phyloP scores from a whole-genome alignment of 2,888 invertebrate genomes.

The Eilema depressum region DNA sequence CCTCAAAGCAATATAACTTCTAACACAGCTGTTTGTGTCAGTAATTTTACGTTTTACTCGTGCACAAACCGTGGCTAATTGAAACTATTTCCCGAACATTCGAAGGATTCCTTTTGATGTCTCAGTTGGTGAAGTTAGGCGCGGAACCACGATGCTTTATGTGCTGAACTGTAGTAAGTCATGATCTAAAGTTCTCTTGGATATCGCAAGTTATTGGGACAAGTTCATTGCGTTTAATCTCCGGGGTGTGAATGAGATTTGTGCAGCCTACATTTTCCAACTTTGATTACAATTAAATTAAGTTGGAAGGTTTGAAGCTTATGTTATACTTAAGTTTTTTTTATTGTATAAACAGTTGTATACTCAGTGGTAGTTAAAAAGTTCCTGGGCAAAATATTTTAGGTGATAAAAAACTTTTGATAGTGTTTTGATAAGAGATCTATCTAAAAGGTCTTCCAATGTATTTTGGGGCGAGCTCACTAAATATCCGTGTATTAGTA shows the following conservation, averaged over 20 bases:
- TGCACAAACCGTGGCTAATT: slow-evolving; percentile 60
- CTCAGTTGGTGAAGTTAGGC: slow-evolving; percentile 39
- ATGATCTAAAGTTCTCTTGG: slow-evolving; percentile 44
- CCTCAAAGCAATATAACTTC: slow-evolving; percentile 34
- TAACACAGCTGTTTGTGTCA: slow-evolving; percentile 31
- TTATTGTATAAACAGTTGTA: background rate
- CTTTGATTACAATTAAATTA: slow-evolving; percentile 27
- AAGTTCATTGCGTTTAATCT: slow-evolving; percentile 44
- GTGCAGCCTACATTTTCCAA: slow-evolving; percentile 27
- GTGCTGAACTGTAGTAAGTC: slow-evolving; percentile 45
- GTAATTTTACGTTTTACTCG: slow-evolving; percentile 48
- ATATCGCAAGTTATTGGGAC: slow-evolving; percentile 33
- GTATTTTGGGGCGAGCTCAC: no score
- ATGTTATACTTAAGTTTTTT: background rate
- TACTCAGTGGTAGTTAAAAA: background rate
- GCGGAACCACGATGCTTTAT: slow-evolving; percentile 45
- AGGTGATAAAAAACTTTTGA: background rate
- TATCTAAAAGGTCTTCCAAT: no score
- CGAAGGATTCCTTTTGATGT: slow-evolving; percentile 60
- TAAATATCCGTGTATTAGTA: background rate
- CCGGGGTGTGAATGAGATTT: slow-evolving; percentile 30
- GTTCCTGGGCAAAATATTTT: background rate
- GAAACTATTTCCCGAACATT: slow-evolving; percentile 65
- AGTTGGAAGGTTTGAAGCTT: slow-evolving; percentile 6
- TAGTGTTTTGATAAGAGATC: no score